Percentiles rank a stretch among this genome's conserved stretches.
phyloP scores from a whole-genome alignment of 2,888 invertebrate species.

The Griposia aprilina region DNA sequence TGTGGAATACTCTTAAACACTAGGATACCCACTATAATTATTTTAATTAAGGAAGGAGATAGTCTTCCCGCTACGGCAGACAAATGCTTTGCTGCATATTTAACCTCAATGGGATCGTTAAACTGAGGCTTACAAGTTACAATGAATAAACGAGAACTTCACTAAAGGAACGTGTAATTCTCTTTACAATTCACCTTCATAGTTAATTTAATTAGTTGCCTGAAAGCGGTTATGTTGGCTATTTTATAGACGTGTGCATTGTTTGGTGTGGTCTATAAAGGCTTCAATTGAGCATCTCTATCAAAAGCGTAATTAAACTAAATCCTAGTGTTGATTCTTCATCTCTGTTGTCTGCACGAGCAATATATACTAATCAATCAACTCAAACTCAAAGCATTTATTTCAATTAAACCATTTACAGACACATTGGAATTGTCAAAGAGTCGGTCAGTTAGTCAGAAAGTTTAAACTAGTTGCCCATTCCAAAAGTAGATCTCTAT shows the following conservation, averaged over 20 bases:
- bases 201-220: constrained; percentile 66
- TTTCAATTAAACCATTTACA: no score
- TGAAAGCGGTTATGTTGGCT: constrained; percentile 29
- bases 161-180: constrained; percentile 63
- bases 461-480: no score
- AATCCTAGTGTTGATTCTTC: no score
- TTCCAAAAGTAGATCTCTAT: no score
- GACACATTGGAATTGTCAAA: no score
- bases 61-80: constrained; percentile 28
- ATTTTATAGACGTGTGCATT: constrained; percentile 1
- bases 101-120: constrained; percentile 60
- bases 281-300: neutral
- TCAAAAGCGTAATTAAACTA: neutral
- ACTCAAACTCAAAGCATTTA: no score
- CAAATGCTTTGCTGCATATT: constrained; percentile 57
- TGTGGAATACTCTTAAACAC: neutral
- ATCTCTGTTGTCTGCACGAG: neutral
- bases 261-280: neutral
- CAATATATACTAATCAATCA: neutral
- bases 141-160: constrained; percentile 59
- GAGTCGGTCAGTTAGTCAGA: no score
- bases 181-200: constrained; percentile 59
- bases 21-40: neutral
- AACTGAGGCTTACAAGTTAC: constrained; percentile 59
- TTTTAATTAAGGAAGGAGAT: constrained; percentile 52